A percentile compares a stretch with the other conserved stretches of the same genome.
Conservation (phyloP, 2,113 vertebrate species). For the Rousettus leschenaultii region DNA sequence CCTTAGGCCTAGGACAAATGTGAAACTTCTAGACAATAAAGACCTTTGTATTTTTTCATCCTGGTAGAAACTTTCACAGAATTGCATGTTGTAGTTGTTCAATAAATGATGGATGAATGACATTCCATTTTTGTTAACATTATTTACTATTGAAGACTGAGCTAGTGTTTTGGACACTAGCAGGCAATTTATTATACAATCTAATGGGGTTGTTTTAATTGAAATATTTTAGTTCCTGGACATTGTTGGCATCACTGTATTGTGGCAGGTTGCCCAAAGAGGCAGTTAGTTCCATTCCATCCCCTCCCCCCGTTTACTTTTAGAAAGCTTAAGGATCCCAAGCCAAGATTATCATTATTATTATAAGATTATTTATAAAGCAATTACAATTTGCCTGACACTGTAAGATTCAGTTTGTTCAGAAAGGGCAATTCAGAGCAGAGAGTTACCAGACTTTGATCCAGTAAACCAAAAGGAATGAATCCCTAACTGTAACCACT, state of each 20-base stretch:
- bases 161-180: background rate
- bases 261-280: background rate
- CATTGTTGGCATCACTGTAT: background rate
- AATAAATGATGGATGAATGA: constrained; percentile 6
- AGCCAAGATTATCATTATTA: background rate
- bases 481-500: background rate
- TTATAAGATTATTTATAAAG: background rate
- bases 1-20: background rate
- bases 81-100: background rate
- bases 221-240: constrained; percentile 1
- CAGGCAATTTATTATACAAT: background rate
- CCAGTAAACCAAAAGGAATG: background rate
- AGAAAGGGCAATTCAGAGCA: background rate
- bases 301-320: background rate
- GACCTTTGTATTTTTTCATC: background rate
- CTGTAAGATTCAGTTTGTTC: background rate
- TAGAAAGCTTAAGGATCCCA: background rate
- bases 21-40: background rate
- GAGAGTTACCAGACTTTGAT: background rate
- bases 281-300: background rate
- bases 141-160: background rate
- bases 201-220: background rate
- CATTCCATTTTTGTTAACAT: background rate
- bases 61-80: background rate
- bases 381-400: background rate